These are phyloP conservation scores for Marcusenius ussheri DNA, from an alignment of 2,113 vertebrate genomes.

Conservation along the genomic window DNA sequence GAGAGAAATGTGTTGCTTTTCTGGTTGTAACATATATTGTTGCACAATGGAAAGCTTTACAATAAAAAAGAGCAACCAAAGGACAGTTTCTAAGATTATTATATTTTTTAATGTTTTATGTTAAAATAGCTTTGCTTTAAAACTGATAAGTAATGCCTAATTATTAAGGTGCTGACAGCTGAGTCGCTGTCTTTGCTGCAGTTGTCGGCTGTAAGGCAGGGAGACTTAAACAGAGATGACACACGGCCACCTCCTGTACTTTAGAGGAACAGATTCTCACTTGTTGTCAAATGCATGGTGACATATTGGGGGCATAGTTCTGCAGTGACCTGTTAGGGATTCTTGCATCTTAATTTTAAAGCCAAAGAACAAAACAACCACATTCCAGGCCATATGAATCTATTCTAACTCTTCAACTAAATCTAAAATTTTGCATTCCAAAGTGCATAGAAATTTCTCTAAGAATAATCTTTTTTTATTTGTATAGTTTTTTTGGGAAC, in stretches of 20 bases:
- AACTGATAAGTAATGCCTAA: background rate
- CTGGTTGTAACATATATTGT: background rate
- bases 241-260: conserved; percentile 42
- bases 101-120: background rate
- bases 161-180: background rate
- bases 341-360: background rate
- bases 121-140: background rate
- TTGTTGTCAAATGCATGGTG: conserved; percentile 37
- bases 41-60: background rate
- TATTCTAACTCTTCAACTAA: background rate
- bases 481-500: too few species aligned
- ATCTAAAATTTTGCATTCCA: background rate
- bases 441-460: background rate
- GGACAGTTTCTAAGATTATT: background rate
- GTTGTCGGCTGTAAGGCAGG: conserved; percentile 18
- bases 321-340: background rate
- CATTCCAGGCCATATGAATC: background rate
- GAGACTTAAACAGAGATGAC: conserved; percentile 42
- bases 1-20: background rate
- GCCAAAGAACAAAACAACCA: background rate
- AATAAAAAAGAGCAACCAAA: background rate
- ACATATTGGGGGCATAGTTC: conserved; percentile 51
- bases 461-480: conserved; percentile 9
- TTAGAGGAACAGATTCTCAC: conserved; percentile 29
- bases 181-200: conserved; percentile 9